Evolutionary conservation across 2,797 vertebrate genomes (phyloP), one percentile per base, ranked within the genome.

Genomic region (Eutrigla gurnardus): DNA sequence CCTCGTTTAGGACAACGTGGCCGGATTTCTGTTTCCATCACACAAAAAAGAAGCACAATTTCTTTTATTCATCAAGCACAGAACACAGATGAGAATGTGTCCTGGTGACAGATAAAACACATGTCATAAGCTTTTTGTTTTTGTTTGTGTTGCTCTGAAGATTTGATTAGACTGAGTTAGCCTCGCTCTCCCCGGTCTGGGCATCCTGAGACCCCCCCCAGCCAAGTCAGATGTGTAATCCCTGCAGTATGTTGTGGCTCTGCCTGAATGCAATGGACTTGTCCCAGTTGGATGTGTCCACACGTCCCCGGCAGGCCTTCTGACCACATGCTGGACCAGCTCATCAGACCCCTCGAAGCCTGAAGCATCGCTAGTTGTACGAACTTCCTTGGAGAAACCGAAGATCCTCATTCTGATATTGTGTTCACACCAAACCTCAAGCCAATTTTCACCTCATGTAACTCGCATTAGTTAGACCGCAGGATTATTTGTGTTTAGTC

Each of bases 1-100:
- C 61, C 73, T 65, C 47, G n/a, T 36, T 73, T 47, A 71, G 58
- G 57, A 54, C 66, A 8, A 0, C 12, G 46, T 58, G 64, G 54
- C 37, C 43, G 9, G 18, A 2, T 67, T 33, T 75, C 40, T 64
- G 33, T 61, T 70, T 70, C 53, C 46, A 54, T 60, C 36, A 35
- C 54, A 65, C 36, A 54, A 18, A n/a, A 42, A 47, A 18, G 55
- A 61, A 33, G 53, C 32, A 40, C 3, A 57, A 57, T 32, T 10
- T 17, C 6, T 70, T 74, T 42, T 36, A n/a, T 46, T 37, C 59
- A n/a, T 59, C 17, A 49, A 32, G 33, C 18, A 18, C 15, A 5
- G 50, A 7, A 45, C 50, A 53, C 39, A 47, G 50, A 58, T 42
- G 14, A 15, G 1, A 40, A 33, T n/a, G 25, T 25, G 4, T 40